Percentiles rank a stretch among this genome's conserved stretches.
Conservation (phyloP, 2,113 vertebrate genomes). For the Calyptomena viridis region DNA sequence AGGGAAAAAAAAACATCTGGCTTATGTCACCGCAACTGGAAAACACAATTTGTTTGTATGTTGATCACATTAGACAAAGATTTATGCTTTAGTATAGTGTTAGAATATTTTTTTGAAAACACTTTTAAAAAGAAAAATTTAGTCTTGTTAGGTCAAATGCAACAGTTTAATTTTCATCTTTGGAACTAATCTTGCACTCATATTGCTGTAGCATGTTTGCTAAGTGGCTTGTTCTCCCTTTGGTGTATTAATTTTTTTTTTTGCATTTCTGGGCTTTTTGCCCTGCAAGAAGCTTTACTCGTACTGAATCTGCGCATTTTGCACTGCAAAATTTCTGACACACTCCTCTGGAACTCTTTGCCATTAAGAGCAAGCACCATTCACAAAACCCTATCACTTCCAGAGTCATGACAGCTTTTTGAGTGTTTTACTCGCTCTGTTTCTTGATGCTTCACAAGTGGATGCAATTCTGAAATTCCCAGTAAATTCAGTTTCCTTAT, state of each 20-base stretch:
- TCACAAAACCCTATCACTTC: slow-evolving; percentile 33
- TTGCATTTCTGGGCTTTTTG: slow-evolving; percentile 54
- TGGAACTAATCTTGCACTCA: slow-evolving; percentile 56
- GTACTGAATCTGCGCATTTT: slow-evolving; percentile 47
- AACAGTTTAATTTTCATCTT: slow-evolving; percentile 23
- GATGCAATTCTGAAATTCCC: slow-evolving; percentile 53
- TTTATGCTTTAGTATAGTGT: neutral
- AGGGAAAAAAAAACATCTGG: neutral
- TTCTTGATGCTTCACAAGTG: slow-evolving; percentile 9
- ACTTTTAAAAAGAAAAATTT: neutral
- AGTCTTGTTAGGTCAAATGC: neutral
- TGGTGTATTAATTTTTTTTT: slow-evolving; percentile 48
- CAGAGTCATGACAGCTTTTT: slow-evolving; percentile 55
- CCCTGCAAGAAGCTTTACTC: slow-evolving; percentile 60
- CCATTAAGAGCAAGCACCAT: slow-evolving; percentile 59
- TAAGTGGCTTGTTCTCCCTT: slow-evolving; percentile 72
- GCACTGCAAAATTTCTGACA: slow-evolving; percentile 56
- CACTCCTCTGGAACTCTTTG: slow-evolving; percentile 50
- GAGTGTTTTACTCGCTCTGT: slow-evolving; percentile 32
- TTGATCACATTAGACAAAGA: neutral
- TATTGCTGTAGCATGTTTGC: slow-evolving; percentile 74
- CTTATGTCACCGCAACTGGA: neutral
- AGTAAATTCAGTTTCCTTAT: slow-evolving; percentile 56
- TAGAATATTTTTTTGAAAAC: neutral
- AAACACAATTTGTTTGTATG: neutral